Conservation (phyloP, 2,888 invertebrate genomes). For the Diadegma fenestrale region DNA sequence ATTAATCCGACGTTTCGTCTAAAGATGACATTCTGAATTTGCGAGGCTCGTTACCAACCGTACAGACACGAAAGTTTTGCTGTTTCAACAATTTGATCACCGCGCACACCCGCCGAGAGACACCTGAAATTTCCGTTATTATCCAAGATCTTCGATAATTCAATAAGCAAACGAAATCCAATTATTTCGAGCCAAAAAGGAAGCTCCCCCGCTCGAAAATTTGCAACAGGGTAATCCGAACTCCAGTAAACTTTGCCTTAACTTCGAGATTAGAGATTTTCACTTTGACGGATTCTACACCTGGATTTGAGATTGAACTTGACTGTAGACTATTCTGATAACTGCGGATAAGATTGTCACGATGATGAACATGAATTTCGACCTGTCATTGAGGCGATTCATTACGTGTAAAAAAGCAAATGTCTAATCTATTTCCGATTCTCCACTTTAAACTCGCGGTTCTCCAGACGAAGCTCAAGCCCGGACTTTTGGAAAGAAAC, state of each 20-base stretch:
- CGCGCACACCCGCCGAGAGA: neutral
- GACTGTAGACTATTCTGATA: neutral
- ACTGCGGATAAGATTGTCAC: neutral
- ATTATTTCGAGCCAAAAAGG: neutral
- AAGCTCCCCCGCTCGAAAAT: neutral
- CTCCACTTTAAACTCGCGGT: neutral
- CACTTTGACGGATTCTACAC: no score
- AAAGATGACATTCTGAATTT: neutral
- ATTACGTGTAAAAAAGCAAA: neutral
- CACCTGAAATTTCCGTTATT: neutral
- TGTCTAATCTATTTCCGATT: neutral
- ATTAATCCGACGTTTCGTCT: constrained; percentile 17
- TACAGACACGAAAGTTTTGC: neutral
- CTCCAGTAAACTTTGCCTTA: neutral
- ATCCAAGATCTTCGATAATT: neutral
- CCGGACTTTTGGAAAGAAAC: no score
- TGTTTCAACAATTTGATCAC: constrained; percentile 11
- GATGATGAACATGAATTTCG: neutral
- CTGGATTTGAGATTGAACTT: neutral
- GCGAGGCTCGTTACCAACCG: constrained; percentile 8
- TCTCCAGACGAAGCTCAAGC: neutral
- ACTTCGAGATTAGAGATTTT: neutral
- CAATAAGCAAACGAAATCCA: neutral
- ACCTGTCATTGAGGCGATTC: neutral
- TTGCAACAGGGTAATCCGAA: neutral